Percentiles rank a stretch among this genome's conserved stretches.
phyloP scores from a whole-genome alignment of 2,888 invertebrate genomes.

The Thereva unica region DNA sequence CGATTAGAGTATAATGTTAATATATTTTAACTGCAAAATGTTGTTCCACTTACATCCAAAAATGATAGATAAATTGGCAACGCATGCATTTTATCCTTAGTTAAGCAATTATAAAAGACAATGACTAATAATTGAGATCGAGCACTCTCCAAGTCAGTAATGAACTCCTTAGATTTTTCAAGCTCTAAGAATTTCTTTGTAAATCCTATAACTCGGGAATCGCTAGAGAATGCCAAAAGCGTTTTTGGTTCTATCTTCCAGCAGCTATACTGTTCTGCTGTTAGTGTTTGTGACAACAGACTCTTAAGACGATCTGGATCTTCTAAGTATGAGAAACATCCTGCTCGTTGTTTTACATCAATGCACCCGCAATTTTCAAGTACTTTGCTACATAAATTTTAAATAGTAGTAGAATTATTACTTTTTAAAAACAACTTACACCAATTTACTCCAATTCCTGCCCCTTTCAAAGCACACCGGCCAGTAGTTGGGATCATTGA shows the following conservation, averaged over 20 bases:
- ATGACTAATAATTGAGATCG: slow-evolving; percentile 67
- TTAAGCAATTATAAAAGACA: slow-evolving; percentile 78
- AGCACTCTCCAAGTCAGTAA: slow-evolving; percentile 58
- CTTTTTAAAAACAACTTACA: slow-evolving; percentile 60
- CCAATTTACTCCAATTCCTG: slow-evolving; percentile 81
- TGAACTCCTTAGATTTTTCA: slow-evolving; percentile 48
- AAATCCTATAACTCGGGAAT: slow-evolving; percentile 71
- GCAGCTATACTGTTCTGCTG: slow-evolving; percentile 64
- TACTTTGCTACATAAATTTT: slow-evolving; percentile 61
- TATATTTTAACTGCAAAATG: slow-evolving; percentile 13
- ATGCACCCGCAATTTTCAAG: slow-evolving; percentile 71
- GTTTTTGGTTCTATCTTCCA: slow-evolving; percentile 63
- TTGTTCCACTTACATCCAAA: slow-evolving; percentile 63
- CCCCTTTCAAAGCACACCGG: slow-evolving; percentile 80
- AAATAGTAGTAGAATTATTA: neutral
- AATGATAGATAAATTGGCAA: slow-evolving; percentile 73
- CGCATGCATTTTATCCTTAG: slow-evolving; percentile 76
- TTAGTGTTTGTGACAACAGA: slow-evolving; percentile 77
- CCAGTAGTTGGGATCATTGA: slow-evolving; percentile 89
- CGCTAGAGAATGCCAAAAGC: slow-evolving; percentile 75
- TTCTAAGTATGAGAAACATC: slow-evolving; percentile 82
- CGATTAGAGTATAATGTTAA: slow-evolving; percentile 43
- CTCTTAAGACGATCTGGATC: slow-evolving; percentile 82
- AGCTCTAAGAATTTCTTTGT: slow-evolving; percentile 67
- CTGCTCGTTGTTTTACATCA: slow-evolving; percentile 86